These are phyloP conservation scores for Poecilia wingei DNA, from an alignment of 2,797 vertebrate species.

Conservation along the genomic window DNA sequence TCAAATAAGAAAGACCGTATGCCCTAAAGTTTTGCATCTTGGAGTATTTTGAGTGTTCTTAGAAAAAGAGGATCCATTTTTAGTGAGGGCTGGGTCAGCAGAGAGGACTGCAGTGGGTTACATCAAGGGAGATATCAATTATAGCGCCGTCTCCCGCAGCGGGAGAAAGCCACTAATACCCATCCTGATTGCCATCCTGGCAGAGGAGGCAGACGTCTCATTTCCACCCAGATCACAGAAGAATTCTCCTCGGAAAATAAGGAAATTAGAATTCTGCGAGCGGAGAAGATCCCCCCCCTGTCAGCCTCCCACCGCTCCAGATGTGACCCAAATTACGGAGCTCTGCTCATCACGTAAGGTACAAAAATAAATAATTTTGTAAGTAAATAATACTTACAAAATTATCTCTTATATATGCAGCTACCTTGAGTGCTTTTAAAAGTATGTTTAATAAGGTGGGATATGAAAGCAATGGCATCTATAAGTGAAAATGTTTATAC, in stretches of 20 bases:
- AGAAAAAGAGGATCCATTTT: slow-evolving; percentile 52
- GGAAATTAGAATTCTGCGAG: slow-evolving; percentile 67
- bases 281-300: slow-evolving; percentile 34
- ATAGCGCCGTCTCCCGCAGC: slow-evolving; percentile 67
- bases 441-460: background rate
- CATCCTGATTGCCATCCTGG: slow-evolving; percentile 67
- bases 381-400: slow-evolving; percentile 6
- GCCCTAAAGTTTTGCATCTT: slow-evolving; percentile 5
- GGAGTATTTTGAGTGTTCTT: slow-evolving; percentile 17
- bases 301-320: slow-evolving; percentile 36
- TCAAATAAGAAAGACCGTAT: background rate
- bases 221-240: slow-evolving; percentile 72
- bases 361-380: background rate
- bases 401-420: slow-evolving; percentile 18
- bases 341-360: slow-evolving; percentile 22
- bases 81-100: slow-evolving; percentile 61
- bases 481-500: slow-evolving; percentile 32
- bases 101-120: slow-evolving; percentile 36
- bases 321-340: slow-evolving; percentile 69
- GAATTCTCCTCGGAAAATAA: slow-evolving; percentile 72
- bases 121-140: slow-evolving; percentile 72
- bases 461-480: slow-evolving; percentile 13
- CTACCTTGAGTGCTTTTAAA: background rate
- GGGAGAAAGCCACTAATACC: slow-evolving; percentile 64
- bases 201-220: slow-evolving; percentile 66